phyloP scores from a whole-genome alignment of 1,140 invertebrate genomes.

The Notospermus geniculatus region DNA sequence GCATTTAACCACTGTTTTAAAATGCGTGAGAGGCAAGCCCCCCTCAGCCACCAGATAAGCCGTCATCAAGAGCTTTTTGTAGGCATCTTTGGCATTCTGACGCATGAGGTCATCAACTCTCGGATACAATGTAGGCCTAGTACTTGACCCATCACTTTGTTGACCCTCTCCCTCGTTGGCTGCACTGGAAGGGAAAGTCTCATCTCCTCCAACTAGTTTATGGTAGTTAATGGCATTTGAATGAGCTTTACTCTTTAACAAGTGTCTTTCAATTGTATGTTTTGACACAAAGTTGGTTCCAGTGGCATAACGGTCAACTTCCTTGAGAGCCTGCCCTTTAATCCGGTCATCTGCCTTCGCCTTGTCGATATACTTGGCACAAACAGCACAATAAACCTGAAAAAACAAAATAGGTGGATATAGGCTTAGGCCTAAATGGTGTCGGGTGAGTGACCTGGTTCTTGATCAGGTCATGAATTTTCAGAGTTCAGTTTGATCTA shows the following conservation, averaged over 20 bases:
- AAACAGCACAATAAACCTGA: slow-evolving; percentile 4
- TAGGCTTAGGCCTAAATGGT: too few relatives aligned
- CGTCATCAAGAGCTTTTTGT: not conserved
- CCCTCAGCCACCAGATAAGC: not conserved
- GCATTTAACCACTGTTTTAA: not conserved
- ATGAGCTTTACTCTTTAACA: not conserved
- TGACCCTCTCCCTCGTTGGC: not conserved
- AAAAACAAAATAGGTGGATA: not conserved
- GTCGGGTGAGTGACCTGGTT: too few relatives aligned
- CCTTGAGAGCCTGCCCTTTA: not conserved
- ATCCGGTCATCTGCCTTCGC: not conserved
- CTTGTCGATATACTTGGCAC: not conserved
- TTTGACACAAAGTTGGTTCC: not conserved
- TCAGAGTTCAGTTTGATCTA: too few relatives aligned
- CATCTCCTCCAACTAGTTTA: not conserved
- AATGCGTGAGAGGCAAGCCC: not conserved
- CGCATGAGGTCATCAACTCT: not conserved
- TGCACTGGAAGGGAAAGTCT: not conserved
- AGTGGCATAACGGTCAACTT: slow-evolving; percentile 1
- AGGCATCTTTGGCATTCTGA: not conserved
- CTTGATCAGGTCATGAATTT: too few relatives aligned
- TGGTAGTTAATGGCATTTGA: not conserved
- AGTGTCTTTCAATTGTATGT: not conserved
- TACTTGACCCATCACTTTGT: not conserved
- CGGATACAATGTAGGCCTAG: not conserved